These are phyloP conservation scores for Carterocephalus palaemon DNA, from an alignment of 2,888 invertebrate genomes.

Conservation along the genomic window DNA sequence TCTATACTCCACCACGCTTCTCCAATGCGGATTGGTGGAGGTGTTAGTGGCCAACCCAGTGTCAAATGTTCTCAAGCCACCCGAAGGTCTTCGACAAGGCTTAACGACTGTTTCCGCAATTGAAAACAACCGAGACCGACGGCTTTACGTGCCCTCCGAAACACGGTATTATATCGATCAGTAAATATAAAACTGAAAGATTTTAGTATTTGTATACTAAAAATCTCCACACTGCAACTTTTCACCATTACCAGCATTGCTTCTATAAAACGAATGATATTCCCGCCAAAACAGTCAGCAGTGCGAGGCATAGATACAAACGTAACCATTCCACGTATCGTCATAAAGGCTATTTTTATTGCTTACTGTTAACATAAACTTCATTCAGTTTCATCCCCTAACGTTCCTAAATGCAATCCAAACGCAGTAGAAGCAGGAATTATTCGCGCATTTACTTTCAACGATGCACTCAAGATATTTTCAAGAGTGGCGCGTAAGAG, in stretches of 20 bases:
- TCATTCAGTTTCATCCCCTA: conserved; percentile 69
- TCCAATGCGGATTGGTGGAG: too few relatives aligned
- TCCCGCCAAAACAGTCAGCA: conserved; percentile 40
- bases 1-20: too few relatives aligned
- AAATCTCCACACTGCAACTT: conserved; percentile 3
- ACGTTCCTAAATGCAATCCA: conserved; percentile 73
- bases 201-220: background rate
- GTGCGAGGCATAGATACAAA: conserved; percentile 59
- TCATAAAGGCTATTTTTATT: conserved; percentile 77
- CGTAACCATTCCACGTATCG: conserved; percentile 73
- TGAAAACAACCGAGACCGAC: too few relatives aligned
- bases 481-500: conserved; percentile 52
- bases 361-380: conserved; percentile 72
- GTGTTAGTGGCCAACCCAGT: too few relatives aligned
- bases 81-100: too few relatives aligned
- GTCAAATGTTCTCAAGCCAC: too few relatives aligned
- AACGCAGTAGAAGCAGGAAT: conserved; percentile 70
- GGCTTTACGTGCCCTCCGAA: too few relatives aligned
- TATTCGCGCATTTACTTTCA: conserved; percentile 74
- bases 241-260: conserved; percentile 12
- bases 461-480: conserved; percentile 74
- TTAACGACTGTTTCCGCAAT: too few relatives aligned
- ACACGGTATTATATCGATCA: too few relatives aligned
- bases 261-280: conserved; percentile 13
- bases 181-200: too few relatives aligned